phyloP scores from a whole-genome alignment of 2,797 vertebrate genomes.

The Enteromius anoplus region DNA sequence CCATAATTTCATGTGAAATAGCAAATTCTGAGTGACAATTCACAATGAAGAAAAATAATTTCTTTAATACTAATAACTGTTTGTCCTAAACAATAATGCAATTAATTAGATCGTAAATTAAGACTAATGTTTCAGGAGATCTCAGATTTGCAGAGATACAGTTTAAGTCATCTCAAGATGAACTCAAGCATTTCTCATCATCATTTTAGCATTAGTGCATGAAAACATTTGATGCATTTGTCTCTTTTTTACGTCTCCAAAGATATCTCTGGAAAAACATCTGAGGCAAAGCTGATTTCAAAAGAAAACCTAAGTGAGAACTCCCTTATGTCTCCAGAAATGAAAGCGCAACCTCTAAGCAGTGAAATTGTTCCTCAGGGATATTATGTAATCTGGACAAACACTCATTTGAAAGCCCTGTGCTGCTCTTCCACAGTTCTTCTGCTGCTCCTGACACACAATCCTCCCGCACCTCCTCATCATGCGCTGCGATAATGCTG shows the following conservation, averaged over 20 bases:
- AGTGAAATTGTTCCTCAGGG: neutral
- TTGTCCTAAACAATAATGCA: neutral
- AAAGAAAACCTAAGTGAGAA: neutral
- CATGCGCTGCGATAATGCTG: neutral
- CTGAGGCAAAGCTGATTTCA: neutral
- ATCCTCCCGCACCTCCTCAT: neutral
- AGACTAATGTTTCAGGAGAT: neutral
- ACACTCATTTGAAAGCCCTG: slow-evolving; percentile 26
- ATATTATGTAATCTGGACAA: slow-evolving; percentile 21
- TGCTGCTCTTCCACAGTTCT: slow-evolving; percentile 9
- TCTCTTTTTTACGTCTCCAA: neutral
- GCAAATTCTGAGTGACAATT: neutral
- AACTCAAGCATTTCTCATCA: neutral
- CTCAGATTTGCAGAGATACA: neutral
- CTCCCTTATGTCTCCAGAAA: neutral
- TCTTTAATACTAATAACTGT: neutral
- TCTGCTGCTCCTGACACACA: neutral
- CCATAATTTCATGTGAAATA: neutral
- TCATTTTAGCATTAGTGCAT: neutral
- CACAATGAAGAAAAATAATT: too few relatives aligned
- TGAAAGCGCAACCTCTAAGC: neutral
- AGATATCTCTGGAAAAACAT: slow-evolving; percentile 2
- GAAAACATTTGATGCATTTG: neutral
- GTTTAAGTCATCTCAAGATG: neutral
- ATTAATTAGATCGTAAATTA: neutral